Percentiles rank a stretch among this genome's conserved stretches.
These are phyloP conservation scores for Fundulus diaphanus DNA, from an alignment of 2,797 vertebrate genomes.

Conservation along the genomic window DNA sequence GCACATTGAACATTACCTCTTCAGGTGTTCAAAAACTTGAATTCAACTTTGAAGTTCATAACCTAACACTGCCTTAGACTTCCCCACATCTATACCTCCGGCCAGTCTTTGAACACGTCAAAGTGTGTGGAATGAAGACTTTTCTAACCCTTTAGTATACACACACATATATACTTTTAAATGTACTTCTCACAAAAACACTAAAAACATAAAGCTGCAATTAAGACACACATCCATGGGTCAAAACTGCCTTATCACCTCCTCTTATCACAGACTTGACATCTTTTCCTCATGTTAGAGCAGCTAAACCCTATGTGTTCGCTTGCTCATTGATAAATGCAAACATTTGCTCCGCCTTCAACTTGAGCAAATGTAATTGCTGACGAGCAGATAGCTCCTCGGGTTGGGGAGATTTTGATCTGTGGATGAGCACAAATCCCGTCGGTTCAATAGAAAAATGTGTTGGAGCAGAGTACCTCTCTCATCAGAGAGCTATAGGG, in stretches of 20 bases:
- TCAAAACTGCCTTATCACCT: conserved; percentile 64
- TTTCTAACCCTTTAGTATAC: conserved; percentile 4
- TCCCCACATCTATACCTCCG: neutral
- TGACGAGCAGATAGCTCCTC: conserved; percentile 61
- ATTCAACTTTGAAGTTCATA: neutral
- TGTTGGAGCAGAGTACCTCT: conserved; percentile 60
- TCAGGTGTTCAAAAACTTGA: neutral
- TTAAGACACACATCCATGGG: conserved; percentile 40
- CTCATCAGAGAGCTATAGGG: conserved; percentile 31
- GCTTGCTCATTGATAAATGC: conserved; percentile 25
- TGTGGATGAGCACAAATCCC: conserved; percentile 47
- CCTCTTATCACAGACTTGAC: conserved; percentile 77
- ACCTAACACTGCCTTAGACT: neutral
- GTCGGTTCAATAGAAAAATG: conserved; percentile 63
- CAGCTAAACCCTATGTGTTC: conserved; percentile 65
- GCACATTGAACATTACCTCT: no score
- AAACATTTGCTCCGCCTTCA: conserved; percentile 23
- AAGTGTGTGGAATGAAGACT: neutral
- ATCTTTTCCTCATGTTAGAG: conserved; percentile 79
- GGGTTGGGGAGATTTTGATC: conserved; percentile 70
- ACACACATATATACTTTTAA: conserved; percentile 1
- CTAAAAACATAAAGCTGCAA: conserved; percentile 24
- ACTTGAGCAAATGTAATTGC: conserved; percentile 65
- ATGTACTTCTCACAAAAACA: conserved; percentile 21
- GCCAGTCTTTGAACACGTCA: neutral